phyloP scores from a whole-genome alignment of 2,888 invertebrate genomes.

The Mythimna albipuncta region DNA sequence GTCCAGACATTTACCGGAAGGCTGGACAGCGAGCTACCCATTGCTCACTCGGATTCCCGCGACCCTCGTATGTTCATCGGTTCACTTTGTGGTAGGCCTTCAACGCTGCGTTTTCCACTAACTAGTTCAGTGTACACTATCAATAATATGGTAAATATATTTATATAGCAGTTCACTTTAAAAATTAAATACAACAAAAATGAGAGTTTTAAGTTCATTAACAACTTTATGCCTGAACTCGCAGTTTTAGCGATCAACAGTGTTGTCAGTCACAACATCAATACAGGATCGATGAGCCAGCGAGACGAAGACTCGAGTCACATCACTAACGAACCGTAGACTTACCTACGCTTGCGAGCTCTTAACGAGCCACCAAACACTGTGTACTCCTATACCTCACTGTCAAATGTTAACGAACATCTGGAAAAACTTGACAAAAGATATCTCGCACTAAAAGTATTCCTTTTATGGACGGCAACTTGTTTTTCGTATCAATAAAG shows the following conservation, averaged over 20 bases:
- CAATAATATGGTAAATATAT: too few species aligned
- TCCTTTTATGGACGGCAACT: conserved; percentile 40
- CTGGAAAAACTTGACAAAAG: conserved; percentile 42
- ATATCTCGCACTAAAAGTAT: conserved; percentile 18
- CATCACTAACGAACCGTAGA: conserved; percentile 82
- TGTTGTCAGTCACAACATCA: conserved; percentile 38
- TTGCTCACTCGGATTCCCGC: too few species aligned
- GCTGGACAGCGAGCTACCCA: too few species aligned
- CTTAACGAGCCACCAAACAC: conserved; percentile 51
- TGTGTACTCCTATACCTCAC: conserved; percentile 50
- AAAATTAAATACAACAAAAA: background rate
- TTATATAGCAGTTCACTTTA: too few species aligned
- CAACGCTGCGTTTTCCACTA: too few species aligned
- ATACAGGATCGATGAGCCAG: conserved; percentile 62
- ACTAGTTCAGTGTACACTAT: too few species aligned
- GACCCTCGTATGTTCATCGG: too few species aligned
- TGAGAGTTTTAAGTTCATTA: conserved; percentile 2
- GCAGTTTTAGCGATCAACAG: conserved; percentile 22
- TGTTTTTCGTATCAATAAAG: conserved; percentile 49
- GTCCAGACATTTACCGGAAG: too few species aligned
- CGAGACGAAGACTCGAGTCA: conserved; percentile 67
- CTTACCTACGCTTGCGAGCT: conserved; percentile 75
- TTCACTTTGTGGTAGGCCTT: too few species aligned
- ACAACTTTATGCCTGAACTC: conserved; percentile 7
- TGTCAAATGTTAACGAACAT: conserved; percentile 60